Conservation (phyloP, 2,113 vertebrate genomes). For the Callospermophilus lateralis region DNA sequence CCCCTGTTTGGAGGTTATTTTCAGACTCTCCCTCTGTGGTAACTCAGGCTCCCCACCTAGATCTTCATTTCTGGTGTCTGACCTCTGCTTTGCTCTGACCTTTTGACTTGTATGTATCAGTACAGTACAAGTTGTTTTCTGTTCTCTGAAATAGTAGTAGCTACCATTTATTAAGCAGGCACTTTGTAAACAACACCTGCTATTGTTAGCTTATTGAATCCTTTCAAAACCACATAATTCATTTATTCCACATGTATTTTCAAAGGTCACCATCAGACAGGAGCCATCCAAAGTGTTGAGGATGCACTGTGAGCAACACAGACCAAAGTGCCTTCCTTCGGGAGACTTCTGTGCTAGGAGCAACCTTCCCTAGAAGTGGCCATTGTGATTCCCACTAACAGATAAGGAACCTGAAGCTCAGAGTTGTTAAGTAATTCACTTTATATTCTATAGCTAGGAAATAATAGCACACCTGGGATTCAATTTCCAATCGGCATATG, state of each 20-base stretch:
- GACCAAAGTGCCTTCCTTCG: background rate
- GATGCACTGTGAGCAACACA: background rate
- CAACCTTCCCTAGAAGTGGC: background rate
- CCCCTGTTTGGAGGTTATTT: background rate
- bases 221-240: background rate
- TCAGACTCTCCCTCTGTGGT: background rate
- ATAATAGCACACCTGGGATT: too few species aligned
- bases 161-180: background rate
- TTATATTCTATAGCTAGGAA: background rate
- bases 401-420: constrained; percentile 1
- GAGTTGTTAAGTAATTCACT: background rate
- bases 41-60: background rate
- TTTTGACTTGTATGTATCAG: background rate
- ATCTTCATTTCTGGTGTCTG: background rate
- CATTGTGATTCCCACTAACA: background rate
- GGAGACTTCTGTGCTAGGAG: background rate
- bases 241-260: background rate
- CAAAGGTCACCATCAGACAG: background rate
- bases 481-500: background rate
- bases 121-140: background rate
- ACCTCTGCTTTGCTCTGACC: background rate
- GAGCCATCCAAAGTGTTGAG: background rate
- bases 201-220: background rate
- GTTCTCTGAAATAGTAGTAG: background rate
- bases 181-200: background rate